phyloP scores from a whole-genome alignment of 2,113 vertebrate genomes.

The Lucifuga dentata region DNA sequence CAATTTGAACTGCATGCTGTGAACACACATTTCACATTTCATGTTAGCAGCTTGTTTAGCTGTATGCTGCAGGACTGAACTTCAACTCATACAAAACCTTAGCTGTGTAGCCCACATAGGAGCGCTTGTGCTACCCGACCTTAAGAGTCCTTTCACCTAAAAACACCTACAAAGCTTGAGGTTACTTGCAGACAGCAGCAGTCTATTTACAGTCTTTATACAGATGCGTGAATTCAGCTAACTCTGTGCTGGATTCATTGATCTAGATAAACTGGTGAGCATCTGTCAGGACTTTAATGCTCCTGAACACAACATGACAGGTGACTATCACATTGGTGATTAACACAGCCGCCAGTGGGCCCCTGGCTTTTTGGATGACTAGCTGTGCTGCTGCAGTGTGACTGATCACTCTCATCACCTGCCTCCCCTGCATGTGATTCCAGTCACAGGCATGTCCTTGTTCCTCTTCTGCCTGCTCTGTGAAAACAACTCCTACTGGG shows the following conservation, averaged over 20 bases:
- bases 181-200: slow-evolving; percentile 14
- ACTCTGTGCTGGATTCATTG: not conserved
- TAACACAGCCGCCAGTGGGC: slow-evolving; percentile 48
- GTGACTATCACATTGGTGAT: slow-evolving; percentile 49
- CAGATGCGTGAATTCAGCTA: not conserved
- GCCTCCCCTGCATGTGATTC: slow-evolving; percentile 81
- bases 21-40: no score
- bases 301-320: slow-evolving; percentile 43
- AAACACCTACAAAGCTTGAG: slow-evolving; percentile 12
- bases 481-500: slow-evolving; percentile 57
- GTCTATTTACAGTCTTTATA: not conserved
- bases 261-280: not conserved
- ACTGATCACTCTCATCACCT: slow-evolving; percentile 79
- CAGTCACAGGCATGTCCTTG: slow-evolving; percentile 77
- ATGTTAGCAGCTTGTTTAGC: not conserved
- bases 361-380: slow-evolving; percentile 74
- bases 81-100: no score
- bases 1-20: slow-evolving; percentile 3
- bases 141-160: slow-evolving; percentile 22
- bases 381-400: slow-evolving; percentile 69
- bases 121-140: slow-evolving; percentile 8
- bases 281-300: slow-evolving; percentile 12
- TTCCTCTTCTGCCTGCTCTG: slow-evolving; percentile 77
- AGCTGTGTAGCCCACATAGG: slow-evolving; percentile 2
- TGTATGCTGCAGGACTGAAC: not conserved